A percentile compares a stretch with the other conserved stretches of the same genome.
phyloP scores from a whole-genome alignment of 2,888 invertebrate species.

The Ametastegia equiseti region DNA sequence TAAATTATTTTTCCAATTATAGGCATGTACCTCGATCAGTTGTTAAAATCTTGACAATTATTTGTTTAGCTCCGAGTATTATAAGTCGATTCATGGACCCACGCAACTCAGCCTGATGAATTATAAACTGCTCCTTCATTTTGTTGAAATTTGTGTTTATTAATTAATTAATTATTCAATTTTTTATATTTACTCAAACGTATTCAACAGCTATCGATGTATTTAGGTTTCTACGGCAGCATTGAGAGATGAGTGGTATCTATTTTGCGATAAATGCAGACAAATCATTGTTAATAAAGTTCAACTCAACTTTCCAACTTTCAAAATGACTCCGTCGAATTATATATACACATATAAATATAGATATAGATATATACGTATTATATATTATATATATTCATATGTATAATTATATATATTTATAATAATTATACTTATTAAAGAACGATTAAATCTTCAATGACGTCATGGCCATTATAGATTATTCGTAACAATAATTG shows the following conservation, averaged over 20 bases:
- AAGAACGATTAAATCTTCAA: background rate
- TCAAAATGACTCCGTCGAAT: background rate
- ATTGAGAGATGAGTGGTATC: background rate
- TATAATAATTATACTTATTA: background rate
- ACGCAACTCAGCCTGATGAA: constrained; percentile 4
- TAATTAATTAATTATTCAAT: background rate
- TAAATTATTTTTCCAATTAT: background rate
- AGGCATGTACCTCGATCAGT: background rate
- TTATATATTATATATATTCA: background rate
- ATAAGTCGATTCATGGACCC: constrained; percentile 5
- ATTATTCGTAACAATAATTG: background rate
- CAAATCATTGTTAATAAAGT: background rate
- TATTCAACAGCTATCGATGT: constrained; percentile 22
- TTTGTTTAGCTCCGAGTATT: background rate
- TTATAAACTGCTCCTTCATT: background rate
- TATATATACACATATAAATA: background rate
- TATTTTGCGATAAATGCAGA: background rate
- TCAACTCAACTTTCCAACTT: background rate
- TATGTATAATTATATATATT: background rate
- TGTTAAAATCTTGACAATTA: background rate
- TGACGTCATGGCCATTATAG: constrained; percentile 16
- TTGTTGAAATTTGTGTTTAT: background rate
- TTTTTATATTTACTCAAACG: background rate
- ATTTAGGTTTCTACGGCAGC: background rate
- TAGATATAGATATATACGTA: background rate